A percentile compares a stretch with the other conserved stretches of the same genome.
Evolutionary conservation across 1,140 invertebrate genomes (phyloP).

Genomic region (Pteromalus puparum): DNA sequence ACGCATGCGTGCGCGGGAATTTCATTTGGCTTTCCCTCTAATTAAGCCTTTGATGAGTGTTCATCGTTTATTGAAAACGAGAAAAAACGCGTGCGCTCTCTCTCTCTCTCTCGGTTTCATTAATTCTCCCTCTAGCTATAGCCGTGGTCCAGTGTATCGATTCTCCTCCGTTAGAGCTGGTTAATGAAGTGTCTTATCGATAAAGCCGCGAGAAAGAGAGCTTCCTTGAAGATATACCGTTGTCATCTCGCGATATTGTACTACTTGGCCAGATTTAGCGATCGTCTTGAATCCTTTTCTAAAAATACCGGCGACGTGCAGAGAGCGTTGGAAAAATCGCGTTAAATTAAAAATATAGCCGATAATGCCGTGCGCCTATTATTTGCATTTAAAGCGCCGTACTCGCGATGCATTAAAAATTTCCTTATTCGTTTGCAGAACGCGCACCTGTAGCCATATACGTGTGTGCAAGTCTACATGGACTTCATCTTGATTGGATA

Average conservation of each 20-base stretch:
- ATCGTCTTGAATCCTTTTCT: background rate
- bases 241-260: background rate
- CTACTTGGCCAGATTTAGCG: background rate
- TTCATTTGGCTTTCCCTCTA: constrained; percentile 13
- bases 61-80: background rate
- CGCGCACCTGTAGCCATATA: background rate
- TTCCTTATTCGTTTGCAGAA: background rate
- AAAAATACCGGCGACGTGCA: background rate
- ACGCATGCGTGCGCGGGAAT: background rate
- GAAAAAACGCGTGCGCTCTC: too few species aligned
- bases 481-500: background rate
- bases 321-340: background rate
- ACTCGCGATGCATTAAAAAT: background rate
- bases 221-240: background rate
- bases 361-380: too few species aligned
- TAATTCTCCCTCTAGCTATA: background rate
- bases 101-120: too few species aligned
- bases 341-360: too few species aligned
- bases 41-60: constrained; percentile 2
- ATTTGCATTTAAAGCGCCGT: too few species aligned
- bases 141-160: too few species aligned
- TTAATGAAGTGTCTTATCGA: background rate
- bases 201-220: too few species aligned
- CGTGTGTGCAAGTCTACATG: background rate
- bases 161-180: too few species aligned